Conservation (phyloP, 2,888 invertebrate genomes). For the Agonopterix alstromeriana region DNA sequence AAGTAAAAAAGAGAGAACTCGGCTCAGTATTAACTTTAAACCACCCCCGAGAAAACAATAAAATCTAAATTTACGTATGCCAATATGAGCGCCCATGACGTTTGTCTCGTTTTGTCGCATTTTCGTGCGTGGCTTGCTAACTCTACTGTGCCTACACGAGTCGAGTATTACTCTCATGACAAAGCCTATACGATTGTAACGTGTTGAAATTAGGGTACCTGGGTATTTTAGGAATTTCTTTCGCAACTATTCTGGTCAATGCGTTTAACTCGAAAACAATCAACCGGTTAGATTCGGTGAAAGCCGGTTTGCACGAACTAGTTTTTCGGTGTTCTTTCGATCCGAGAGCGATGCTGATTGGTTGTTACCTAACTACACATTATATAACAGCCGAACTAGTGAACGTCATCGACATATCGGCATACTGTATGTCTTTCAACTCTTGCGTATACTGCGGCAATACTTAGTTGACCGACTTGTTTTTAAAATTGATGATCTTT, state of each 20-base stretch:
- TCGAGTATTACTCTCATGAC: too few relatives aligned
- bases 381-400: constrained; percentile 23
- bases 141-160: too few relatives aligned
- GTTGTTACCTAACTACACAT: constrained; percentile 38
- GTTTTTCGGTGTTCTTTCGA: constrained; percentile 20
- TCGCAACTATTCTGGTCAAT: constrained; percentile 3
- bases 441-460: constrained; percentile 23
- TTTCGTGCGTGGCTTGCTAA: too few relatives aligned
- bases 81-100: too few relatives aligned
- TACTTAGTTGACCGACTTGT: constrained; percentile 17
- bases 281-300: constrained; percentile 23
- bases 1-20: too few relatives aligned
- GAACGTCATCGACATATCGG: constrained; percentile 13
- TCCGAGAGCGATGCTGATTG: constrained; percentile 25
- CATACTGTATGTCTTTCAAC: constrained; percentile 18
- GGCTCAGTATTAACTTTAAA: too few relatives aligned
- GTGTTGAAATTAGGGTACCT: neutral
- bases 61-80: too few relatives aligned
- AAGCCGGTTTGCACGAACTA: constrained; percentile 28
- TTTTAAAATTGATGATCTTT: constrained; percentile 13
- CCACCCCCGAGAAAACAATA: too few relatives aligned
- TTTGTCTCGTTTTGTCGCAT: too few relatives aligned
- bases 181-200: neutral
- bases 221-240: constrained; percentile 1
- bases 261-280: constrained; percentile 8